phyloP scores from a whole-genome alignment of 2,113 vertebrate genomes.

The Pelodiscus sinensis region DNA sequence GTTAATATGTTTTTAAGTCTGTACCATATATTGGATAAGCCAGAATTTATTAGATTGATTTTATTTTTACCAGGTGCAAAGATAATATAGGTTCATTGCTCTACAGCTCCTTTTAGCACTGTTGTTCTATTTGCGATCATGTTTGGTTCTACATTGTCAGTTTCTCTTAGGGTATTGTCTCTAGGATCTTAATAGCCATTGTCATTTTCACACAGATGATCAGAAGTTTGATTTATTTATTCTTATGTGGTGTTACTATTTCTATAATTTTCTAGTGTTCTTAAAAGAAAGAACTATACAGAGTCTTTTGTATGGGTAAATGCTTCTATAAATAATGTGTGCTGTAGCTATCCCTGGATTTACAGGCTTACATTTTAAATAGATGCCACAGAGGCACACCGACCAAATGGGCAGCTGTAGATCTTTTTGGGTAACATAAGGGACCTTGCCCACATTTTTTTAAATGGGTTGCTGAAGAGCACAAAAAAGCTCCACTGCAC shows the following conservation, averaged over 20 bases:
- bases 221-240: fast-evolving
- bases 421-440: background rate
- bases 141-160: background rate
- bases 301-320: background rate
- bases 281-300: background rate
- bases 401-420: background rate
- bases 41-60: background rate
- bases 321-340: background rate
- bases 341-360: background rate
- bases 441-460: background rate
- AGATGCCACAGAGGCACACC: background rate
- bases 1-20: background rate
- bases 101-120: background rate
- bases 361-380: background rate
- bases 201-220: background rate
- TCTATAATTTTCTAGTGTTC: background rate
- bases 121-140: background rate
- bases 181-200: background rate
- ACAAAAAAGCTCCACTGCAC: background rate
- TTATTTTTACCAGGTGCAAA: background rate
- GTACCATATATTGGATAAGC: background rate
- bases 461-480: background rate
- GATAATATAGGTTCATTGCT: background rate
- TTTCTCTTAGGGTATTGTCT: background rate
- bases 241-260: background rate